Base-by-base conservation (phyloP, 2,797 vertebrate genomes). In the Acanthurus lineatus region DNA sequence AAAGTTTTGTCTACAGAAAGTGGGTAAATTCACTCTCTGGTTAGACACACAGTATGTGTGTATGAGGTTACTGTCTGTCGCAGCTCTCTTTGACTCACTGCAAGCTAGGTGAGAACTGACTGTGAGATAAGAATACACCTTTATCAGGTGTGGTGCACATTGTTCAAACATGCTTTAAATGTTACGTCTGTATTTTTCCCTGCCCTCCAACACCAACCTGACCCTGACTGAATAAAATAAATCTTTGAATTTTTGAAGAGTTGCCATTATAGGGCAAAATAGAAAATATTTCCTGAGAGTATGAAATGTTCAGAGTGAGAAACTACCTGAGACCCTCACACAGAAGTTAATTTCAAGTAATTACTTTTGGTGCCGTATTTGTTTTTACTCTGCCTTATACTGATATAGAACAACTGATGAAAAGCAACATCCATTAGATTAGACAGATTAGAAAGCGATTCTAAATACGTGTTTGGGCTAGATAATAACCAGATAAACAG, bases 141-240 rank as follows among this genome's bases (percentile, higher is more conserved):
- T 82, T 73, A 81, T 77, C 68, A 87, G 77, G 51, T 65, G 62
- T 56, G 73, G 76, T 65, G 15, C 65, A 62, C 38, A 66, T 72
- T 77, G 35, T 74, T 38, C 76, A 87, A 88, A 87, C 81, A 84
- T 60, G 16, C 51, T 35, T 40, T 22, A 11, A 62, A 44, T 73
- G 28, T 45, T 61, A 2, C 15, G 6, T 38, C n/a, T 7, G 5
- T 65, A 0, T 48, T 38, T 72, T 59, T 16, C 25, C 72, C 35
- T 38, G 5, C 14, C 53, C 15, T 54, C 11, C 3, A 25, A 25
- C 25, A 2, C 17, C 15, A 58, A 63, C 45, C 7, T 57, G 12
- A 53, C 4, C 16, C 8, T 61, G 54, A 69, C 25, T 12, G 8
- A 20, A 35, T 2, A 3, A 42, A 35, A 25, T 15, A 51, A 69